Percentiles rank a stretch among this genome's conserved stretches.
phyloP scores from a whole-genome alignment of 2,113 vertebrate species.

The Podiceps cristatus region DNA sequence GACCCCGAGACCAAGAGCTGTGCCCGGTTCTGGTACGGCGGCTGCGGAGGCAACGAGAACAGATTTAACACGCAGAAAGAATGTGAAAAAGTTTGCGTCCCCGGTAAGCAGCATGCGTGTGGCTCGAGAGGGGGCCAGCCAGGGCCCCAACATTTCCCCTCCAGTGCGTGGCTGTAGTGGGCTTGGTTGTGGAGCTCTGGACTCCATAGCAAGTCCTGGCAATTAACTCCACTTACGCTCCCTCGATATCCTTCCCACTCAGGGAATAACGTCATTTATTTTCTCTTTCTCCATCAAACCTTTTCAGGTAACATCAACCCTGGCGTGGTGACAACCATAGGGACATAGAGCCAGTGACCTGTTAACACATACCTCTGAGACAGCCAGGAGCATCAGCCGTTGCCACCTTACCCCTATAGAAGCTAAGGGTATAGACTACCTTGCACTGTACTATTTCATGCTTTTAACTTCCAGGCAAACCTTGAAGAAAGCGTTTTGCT shows the following conservation, averaged over 20 bases:
- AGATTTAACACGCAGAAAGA: constrained; percentile 86
- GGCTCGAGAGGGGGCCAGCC: neutral
- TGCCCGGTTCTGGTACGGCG: constrained; percentile 92
- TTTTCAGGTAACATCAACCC: constrained; percentile 72
- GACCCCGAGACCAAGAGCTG: constrained; percentile 82
- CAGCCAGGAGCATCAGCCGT: constrained; percentile 71
- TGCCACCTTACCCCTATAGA: constrained; percentile 68
- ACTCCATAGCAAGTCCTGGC: neutral
- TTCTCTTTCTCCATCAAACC: neutral
- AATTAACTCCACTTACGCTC: neutral
- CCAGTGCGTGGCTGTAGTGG: fast-evolving
- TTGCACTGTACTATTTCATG: constrained; percentile 85
- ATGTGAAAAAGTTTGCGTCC: constrained; percentile 85
- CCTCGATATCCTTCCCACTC: neutral
- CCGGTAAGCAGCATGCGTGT: constrained; percentile 64
- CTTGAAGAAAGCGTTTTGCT: constrained; percentile 76
- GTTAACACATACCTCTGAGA: constrained; percentile 78
- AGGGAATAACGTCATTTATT: neutral
- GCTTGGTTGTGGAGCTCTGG: neutral
- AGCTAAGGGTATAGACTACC: constrained; percentile 80
- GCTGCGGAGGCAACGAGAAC: constrained; percentile 92
- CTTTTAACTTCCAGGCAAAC: constrained; percentile 78
- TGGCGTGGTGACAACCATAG: constrained; percentile 69
- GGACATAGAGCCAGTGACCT: constrained; percentile 78
- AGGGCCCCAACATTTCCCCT: neutral